phyloP scores from a whole-genome alignment of 2,888 invertebrate species.

The Carpatolechia fugitivella region DNA sequence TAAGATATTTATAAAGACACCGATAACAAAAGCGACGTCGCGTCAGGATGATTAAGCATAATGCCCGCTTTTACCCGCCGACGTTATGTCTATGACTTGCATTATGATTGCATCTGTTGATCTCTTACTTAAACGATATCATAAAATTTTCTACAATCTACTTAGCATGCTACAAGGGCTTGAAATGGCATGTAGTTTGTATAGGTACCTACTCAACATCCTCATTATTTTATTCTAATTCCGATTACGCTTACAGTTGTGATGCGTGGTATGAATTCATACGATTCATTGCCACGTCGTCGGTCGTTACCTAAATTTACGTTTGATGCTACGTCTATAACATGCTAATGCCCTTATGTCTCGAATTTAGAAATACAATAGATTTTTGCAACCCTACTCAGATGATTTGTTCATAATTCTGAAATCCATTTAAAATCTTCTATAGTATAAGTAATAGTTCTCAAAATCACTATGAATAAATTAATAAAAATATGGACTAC shows the following conservation, averaged over 20 bases:
- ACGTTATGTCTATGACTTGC: constrained; percentile 41
- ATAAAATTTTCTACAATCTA: constrained; percentile 24
- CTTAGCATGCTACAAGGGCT: constrained; percentile 36
- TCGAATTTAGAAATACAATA: too few relatives aligned
- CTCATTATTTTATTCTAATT: constrained; percentile 56
- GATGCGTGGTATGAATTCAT: constrained; percentile 4
- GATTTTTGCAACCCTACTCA: too few relatives aligned
- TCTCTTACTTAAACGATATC: constrained; percentile 24
- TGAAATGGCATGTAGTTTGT: constrained; percentile 34
- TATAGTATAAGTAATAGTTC: too few relatives aligned
- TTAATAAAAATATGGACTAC: too few relatives aligned
- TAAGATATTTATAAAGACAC: constrained; percentile 26
- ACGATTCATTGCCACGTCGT: not conserved
- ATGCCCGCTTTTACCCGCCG: constrained; percentile 27
- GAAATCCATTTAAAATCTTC: too few relatives aligned
- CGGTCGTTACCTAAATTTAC: not conserved
- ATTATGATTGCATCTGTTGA: constrained; percentile 39
- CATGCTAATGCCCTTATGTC: too few relatives aligned
- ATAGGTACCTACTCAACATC: constrained; percentile 36
- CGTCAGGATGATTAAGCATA: constrained; percentile 35
- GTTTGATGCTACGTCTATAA: too few relatives aligned
- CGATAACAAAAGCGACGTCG: constrained; percentile 27
- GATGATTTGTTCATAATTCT: too few relatives aligned
- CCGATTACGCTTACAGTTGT: constrained; percentile 43
- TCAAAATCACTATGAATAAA: too few relatives aligned